Base-by-base conservation (phyloP, 2,797 vertebrate species). In the Parotocinclus haroldoi region DNA sequence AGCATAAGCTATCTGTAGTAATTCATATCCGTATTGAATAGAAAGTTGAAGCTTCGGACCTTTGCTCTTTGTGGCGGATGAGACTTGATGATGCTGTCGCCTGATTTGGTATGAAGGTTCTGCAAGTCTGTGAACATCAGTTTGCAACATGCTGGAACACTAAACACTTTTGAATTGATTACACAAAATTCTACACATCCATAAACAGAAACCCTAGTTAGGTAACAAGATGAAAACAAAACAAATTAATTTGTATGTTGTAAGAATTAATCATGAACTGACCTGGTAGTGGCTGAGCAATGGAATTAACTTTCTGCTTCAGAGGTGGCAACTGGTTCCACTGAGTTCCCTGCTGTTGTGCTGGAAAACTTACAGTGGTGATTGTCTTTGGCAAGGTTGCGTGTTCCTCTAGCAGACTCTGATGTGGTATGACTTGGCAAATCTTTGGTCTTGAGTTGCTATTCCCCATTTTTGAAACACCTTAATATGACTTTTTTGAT, bases 41-140 rank as follows among this genome's bases (percentile, higher is more conserved):
- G 5, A 10, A 49, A 54, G 39, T 49, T 17, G 13, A 51, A 6
- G 27, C 14, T 37, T 78, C 89, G 89, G 84, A 95, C 92, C 79
- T 91, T 87, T 42, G 82, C 81, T 84, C 82, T 90, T 76, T 79
- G 81, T 7, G 90, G 90, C 1, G 90, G 90, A 65, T 93, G 87
- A 66, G 86, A 88, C 63, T 91, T 89, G 80, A 94, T 92, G 82
- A 94, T 93, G 81, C 91, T 94, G 75, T 65, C 78, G 68, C 82
- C 85, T 73, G 75, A 68, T 14, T 71, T 73, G 63, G 74, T 61
- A 48, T 76, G 45, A 14, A 81, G 63, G 66, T 83, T 83, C 75
- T 75, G 77, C 55, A 75, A 75, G 39, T 49, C 81, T 88, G 71
- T 71, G 76, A 72, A 78, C 85, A 27, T 27, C 27, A 27, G 27